Base-by-base conservation (phyloP, 2,888 invertebrate genomes). In the Onthophagus sagittarius region DNA sequence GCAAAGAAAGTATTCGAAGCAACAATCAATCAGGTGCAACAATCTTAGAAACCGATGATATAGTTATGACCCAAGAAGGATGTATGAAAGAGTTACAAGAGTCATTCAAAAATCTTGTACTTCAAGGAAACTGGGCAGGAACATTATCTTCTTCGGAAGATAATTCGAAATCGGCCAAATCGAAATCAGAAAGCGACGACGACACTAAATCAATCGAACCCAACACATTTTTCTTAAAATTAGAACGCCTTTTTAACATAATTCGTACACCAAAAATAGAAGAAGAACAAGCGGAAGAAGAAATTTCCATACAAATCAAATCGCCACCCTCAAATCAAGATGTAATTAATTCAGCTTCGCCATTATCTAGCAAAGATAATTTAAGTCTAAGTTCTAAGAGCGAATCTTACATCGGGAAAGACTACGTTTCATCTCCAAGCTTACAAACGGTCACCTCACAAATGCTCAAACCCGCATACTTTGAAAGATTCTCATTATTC, bases 341-440 rank as follows among this genome's bases (percentile, higher is more conserved):
- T 2, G 23, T 23, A 23, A 23, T 23, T 23, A 23, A 1, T 23
- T 23, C 23, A 23, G 2, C 23, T 1, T 23, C 23, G 23, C 2
- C 23, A 23, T 1, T 23, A 23, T 23, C 39, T 9, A 53, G 39
- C 39, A 53, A 53, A 53, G 39, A 53, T 23, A 23, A 23, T 3
- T 23, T 23, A 53, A 53, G 39, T 53, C 6, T 53, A 53, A 1
- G 11, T 1, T 53, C 39, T 23, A 23, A 23, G 3, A 23, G 23
- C 5, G 39, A 53, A 53, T 9, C 7, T 53, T 53, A 53, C 11
- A n/a, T 67, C 23, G 67, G 67, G n/a, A 15, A 5, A 31, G 67
- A 67, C 31, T 67, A 67, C 23, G 67, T 67, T 23, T 31, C 67
- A 15, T 67, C 67, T 23, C 67, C 67, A 31, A 67, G 67, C 31